Conservation (phyloP, 2,888 invertebrate genomes). For the Microctonus aethiopoides region DNA sequence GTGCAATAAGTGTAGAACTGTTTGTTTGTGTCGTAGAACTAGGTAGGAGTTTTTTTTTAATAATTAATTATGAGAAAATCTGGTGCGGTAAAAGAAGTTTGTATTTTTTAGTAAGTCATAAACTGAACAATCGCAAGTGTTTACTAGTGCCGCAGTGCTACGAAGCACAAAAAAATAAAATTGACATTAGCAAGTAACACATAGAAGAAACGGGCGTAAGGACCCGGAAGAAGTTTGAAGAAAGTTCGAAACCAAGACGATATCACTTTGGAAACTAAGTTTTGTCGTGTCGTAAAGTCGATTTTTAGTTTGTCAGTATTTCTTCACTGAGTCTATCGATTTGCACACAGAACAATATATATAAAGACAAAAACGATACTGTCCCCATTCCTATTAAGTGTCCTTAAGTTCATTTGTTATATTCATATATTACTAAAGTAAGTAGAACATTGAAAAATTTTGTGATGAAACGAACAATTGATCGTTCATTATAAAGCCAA, state of each 20-base stretch:
- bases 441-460: constrained; percentile 6
- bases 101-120: neutral
- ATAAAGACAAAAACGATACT: neutral
- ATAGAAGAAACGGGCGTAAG: constrained; percentile 14
- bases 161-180: constrained; percentile 10
- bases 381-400: constrained; percentile 26
- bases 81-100: neutral
- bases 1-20: constrained; percentile 15
- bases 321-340: constrained; percentile 13
- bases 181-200: constrained; percentile 14
- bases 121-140: neutral
- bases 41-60: neutral
- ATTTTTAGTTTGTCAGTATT: constrained; percentile 32
- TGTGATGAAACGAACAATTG: constrained; percentile 30
- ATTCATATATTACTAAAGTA: constrained; percentile 23
- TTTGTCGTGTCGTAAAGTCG: constrained; percentile 22
- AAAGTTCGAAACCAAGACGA: constrained; percentile 22
- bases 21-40: neutral
- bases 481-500: neutral
- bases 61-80: constrained; percentile 1
- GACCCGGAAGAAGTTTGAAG: neutral
- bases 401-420: constrained; percentile 30
- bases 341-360: neutral
- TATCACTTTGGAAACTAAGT: constrained; percentile 28
- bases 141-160: neutral